Evolutionary conservation across 1,140 invertebrate genomes (phyloP), one percentile per base, ranked within the genome.

Genomic region (Drosophila grimshawi): DNA sequence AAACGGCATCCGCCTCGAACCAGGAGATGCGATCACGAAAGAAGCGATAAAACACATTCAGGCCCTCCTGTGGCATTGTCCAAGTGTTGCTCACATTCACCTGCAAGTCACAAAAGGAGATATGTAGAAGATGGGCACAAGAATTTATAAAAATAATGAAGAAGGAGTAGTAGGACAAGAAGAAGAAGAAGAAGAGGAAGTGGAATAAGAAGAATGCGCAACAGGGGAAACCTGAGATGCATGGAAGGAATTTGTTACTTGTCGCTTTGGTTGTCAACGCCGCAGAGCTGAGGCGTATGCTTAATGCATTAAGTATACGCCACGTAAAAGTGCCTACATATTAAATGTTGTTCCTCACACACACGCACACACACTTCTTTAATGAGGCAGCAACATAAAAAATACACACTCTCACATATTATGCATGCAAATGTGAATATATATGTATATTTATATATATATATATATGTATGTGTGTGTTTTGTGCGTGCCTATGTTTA

Each of bases 1-100:
- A 96, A 19, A 96, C 95, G 7, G 95, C 95, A 77, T 96, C 95
- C 1, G 95, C 95, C 91, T 96, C 95, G 80, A 95, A 95, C 95
- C 95, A 96, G 35, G 95, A 96, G 77, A 96, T 96, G 86, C 95
- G 94, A 93, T 96, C 95, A 73, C 95, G 94, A 93, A 96, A 96
- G 93, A 96, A 95, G 76, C 95, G 95, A 93, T 96, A 96, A 93
- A 96, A 96, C 57, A 96, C 95, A 55, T 95, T 95, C 90, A 95
- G 95, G 8, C 95, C 95, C 86, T 96, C 95, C 88, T 96, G 95
- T 4, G 95, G 95, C 78, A 96, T 93, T 62, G 95, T 94, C 95
- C 95, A 96, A 72, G 95, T 95, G 91, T 95, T 96, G 92, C 95
- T 96, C 85, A 96, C 95, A 93, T 96, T 96, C 51, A 96, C 95